Base-by-base conservation (phyloP, 2,113 vertebrate species). In the Neotoma lepida region DNA sequence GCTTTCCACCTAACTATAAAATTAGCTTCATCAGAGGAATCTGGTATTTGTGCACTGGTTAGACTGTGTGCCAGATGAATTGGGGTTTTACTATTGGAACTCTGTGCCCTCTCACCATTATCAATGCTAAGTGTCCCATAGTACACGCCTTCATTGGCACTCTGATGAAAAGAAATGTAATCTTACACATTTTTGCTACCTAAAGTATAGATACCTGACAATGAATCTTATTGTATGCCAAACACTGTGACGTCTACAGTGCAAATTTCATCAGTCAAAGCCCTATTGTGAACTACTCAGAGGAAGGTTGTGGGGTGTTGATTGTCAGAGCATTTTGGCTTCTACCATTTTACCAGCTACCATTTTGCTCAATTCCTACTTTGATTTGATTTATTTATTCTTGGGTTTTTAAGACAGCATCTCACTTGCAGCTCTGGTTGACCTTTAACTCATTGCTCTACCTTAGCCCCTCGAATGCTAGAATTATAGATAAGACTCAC, bases 81-180 rank as follows among this genome's bases (percentile, higher is more conserved):
- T 89, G 28, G 12, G 73, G 6, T 14, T 90, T 94, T 61, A 90
- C 89, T 91, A 51, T 51, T 20, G 10, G 89, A 90, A 64, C 2
- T 26, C 71, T 91, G 20, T 94, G 61, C 94, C 56, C 26, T 89
- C 26, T 95, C 46, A 68, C 10, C 17, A 8, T 74, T 94, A 74
- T 68, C 56, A 28, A 88, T 63, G 22, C 10, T 68, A 63, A 77
- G 30, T 91, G 33, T 71, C 26, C 14, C 56, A 1, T 22, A 93
- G 9, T 87, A 28, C 18, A 58, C 54, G n/a, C 82, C 46, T 93
- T 91, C 6, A 94, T 22, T 80, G 9, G 1, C 22, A 30, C 94
- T 96, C 18, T 70, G 77, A 96, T 89, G 58, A 44, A 85, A 80
- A 56, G 61, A 74, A 10, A 68, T 74, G 91, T 93, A 87, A 94